Conservation (phyloP, 2,888 invertebrate species). For the Apantesis nais region DNA sequence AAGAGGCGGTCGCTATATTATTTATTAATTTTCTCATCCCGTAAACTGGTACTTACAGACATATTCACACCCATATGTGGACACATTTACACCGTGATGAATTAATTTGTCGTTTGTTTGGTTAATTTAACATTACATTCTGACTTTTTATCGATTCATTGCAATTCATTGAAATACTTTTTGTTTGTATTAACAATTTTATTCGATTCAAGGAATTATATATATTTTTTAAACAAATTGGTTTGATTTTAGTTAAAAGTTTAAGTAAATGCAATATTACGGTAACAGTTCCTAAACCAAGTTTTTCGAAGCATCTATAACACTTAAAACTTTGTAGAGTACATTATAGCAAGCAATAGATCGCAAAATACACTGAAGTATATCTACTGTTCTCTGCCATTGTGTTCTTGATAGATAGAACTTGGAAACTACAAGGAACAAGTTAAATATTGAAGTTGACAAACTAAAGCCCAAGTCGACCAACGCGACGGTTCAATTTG, state of each 20-base stretch:
- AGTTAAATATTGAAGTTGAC: conserved; percentile 79
- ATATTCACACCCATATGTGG: conserved; percentile 69
- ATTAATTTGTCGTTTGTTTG: background rate
- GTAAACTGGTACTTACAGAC: conserved; percentile 64
- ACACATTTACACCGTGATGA: conserved; percentile 57
- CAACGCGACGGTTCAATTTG: conserved; percentile 57
- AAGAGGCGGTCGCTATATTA: conserved; percentile 59
- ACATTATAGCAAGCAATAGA: conserved; percentile 53
- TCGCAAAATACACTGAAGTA: conserved; percentile 52
- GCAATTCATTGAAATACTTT: background rate
- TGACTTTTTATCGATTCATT: background rate
- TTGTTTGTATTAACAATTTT: background rate
- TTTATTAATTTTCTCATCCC: conserved; percentile 78
- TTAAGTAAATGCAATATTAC: conserved; percentile 8
- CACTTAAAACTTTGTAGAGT: conserved; percentile 45
- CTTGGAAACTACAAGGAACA: conserved; percentile 65
- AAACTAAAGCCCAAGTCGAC: conserved; percentile 64
- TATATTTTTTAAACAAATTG: background rate
- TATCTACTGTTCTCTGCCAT: conserved; percentile 56
- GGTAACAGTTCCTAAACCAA: conserved; percentile 33
- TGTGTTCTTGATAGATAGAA: conserved; percentile 67
- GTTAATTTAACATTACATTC: background rate
- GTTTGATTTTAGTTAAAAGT: conserved; percentile 18
- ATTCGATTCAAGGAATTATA: background rate
- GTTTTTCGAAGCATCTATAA: conserved; percentile 43